Conservation (phyloP, 1,140 invertebrate genomes). For the Formica exsecta region DNA sequence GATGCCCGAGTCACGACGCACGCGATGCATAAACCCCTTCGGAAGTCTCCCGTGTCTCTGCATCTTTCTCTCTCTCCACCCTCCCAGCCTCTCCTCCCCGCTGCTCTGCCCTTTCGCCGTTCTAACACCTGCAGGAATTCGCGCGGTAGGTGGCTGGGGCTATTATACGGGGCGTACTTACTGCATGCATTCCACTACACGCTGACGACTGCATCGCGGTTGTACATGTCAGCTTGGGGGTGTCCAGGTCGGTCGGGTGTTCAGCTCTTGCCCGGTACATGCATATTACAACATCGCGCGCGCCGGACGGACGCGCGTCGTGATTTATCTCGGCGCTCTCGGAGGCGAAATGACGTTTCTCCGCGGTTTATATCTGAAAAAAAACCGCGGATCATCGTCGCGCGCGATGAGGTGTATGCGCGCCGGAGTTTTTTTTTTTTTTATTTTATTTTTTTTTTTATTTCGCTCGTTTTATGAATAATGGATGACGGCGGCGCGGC, state of each 20-base stretch:
- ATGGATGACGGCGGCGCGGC: constrained; percentile 43
- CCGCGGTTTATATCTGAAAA: constrained; percentile 41
- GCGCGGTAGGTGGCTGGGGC: constrained; percentile 73
- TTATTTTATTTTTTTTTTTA: not conserved
- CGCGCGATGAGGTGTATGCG: constrained; percentile 46
- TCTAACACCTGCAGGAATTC: constrained; percentile 77
- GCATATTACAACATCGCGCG: constrained; percentile 53
- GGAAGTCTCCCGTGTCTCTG: constrained; percentile 6
- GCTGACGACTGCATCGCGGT: constrained; percentile 65
- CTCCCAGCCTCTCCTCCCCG: not conserved
- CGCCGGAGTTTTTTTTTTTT: constrained; percentile 1
- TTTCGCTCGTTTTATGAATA: constrained; percentile 59
- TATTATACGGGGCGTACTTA: constrained; percentile 27
- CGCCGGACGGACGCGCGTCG: constrained; percentile 27
- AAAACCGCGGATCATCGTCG: constrained; percentile 47
- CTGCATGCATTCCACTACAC: constrained; percentile 62
- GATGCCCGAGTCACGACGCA: constrained; percentile 69
- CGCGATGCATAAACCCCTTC: constrained; percentile 60
- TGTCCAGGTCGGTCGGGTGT: constrained; percentile 24
- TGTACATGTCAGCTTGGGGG: constrained; percentile 57
- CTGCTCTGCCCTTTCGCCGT: constrained; percentile 43
- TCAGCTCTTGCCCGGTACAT: constrained; percentile 42
- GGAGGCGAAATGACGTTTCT: constrained; percentile 35
- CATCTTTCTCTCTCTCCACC: not conserved
- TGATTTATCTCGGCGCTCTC: constrained; percentile 51